Evolutionary conservation across 2,113 vertebrate species (phyloP), one percentile per base, ranked within the genome.

Genomic region (Reinhardtius hippoglossoides): DNA sequence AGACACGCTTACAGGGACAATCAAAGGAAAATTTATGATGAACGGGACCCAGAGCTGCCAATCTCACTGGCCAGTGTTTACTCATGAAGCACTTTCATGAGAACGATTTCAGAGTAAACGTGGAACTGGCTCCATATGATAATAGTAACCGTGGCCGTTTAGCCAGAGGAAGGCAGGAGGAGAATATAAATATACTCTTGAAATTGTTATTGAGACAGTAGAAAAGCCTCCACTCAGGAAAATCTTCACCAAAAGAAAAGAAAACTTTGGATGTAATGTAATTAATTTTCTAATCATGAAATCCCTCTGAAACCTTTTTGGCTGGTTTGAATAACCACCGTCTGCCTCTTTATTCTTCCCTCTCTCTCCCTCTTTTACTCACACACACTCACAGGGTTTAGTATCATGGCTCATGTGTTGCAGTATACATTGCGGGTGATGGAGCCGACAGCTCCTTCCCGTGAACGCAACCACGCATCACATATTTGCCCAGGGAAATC

Each of bases 401-500:
- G 69, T 87, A 81, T 89, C 77, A 76, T 81, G 82, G 60, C 61
- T 91, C 56, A 67, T 78, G 59, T 81, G 59, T 81, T 84, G 68
- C 81, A 67, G 70, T 81, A 69, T 76, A 83, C 74, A 68, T 71
- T 71, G 21, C 77, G 68, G 74, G 16, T 20, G 27, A 74, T 62
- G 63, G 75, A 83, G 78, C 27, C 78, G 74, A 76, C 73, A 83
- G 81, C 58, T 80, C 3, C 40, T 72, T 78, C 76, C 78, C 44
- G 65, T 83, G 78, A 87, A 86, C 74, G 81, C 81, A 86, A 71
- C 85, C 85, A 83, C n/a, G 56, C 82, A 78, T 87, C 69, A 67
- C 80, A 85, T 86, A 81, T 86, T 88, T 83, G 87, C 71, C 86
- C 62, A 59, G 81, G 87, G 88, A 93, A 90, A 91, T 92, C 88